These are phyloP conservation scores for Crotalus viridis DNA, from an alignment of 2,113 vertebrate genomes.

Conservation along the genomic window DNA sequence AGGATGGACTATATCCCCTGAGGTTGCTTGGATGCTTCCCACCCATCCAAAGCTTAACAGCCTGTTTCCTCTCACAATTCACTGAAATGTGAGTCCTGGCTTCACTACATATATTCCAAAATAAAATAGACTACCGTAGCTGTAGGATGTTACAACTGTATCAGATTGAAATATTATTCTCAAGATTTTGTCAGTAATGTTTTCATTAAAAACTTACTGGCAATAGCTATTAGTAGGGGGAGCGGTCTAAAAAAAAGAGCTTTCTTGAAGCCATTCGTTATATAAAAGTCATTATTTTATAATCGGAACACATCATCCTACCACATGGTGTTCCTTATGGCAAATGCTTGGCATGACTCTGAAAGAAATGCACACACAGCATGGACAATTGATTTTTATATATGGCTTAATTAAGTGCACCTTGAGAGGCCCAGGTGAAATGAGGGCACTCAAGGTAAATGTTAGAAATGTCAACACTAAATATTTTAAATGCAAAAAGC, in stretches of 20 bases:
- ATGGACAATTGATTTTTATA: not conserved
- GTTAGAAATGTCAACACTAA: not conserved
- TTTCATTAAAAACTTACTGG: not conserved
- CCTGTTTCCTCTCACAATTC: not conserved
- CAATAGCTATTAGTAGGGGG: not conserved
- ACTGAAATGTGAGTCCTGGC: not conserved
- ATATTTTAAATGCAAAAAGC: not conserved
- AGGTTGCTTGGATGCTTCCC: not conserved
- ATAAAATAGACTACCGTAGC: not conserved
- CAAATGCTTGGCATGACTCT: constrained; percentile 1
- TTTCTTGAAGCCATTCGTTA: not conserved
- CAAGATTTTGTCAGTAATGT: not conserved
- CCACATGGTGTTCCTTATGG: not conserved
- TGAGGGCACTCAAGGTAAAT: not conserved
- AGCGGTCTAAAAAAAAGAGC: not conserved
- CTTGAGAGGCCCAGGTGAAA: not conserved
- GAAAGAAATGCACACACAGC: not conserved
- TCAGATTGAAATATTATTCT: not conserved
- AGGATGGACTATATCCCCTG: not conserved
- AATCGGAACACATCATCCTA: constrained; percentile 5
- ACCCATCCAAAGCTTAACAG: not conserved
- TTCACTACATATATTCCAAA: not conserved
- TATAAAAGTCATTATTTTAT: constrained; percentile 13
- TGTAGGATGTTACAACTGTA: not conserved
- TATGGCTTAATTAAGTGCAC: constrained; percentile 15